Evolutionary conservation across 2,797 vertebrate species (phyloP).

Genomic region (Enoplosus armatus): DNA sequence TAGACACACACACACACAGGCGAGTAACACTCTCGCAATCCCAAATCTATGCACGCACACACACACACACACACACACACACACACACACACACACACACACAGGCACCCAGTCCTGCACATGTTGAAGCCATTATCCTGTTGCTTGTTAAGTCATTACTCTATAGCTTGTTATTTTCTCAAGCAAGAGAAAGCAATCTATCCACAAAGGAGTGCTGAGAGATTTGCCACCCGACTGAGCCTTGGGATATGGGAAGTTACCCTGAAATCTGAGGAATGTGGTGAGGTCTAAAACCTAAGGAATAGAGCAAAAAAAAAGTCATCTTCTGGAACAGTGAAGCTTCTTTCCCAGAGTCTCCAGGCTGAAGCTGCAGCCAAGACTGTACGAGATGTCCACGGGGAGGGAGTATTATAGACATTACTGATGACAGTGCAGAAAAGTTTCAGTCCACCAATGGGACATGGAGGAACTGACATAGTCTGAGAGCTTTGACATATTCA

Average conservation of each 20-base stretch:
- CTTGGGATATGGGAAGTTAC: conserved; percentile 84
- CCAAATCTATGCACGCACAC: conserved; percentile 62
- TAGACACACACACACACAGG: conserved; percentile 53
- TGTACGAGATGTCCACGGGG: conserved; percentile 67
- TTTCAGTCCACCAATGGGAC: conserved; percentile 74
- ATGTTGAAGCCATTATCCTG: conserved; percentile 88
- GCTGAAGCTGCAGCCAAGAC: conserved; percentile 60
- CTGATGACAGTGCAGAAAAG: conserved; percentile 82
- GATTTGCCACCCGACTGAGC: conserved; percentile 85
- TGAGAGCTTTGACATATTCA: conserved; percentile 84
- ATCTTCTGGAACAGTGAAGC: conserved; percentile 60
- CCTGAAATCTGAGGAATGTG: conserved; percentile 83
- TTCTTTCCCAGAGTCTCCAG: conserved; percentile 67
- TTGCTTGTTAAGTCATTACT: conserved; percentile 89
- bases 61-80: conserved; percentile 61
- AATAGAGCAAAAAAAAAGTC: conserved; percentile 61
- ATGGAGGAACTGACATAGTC: conserved; percentile 81
- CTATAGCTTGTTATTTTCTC: conserved; percentile 87
- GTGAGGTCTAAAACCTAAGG: conserved; percentile 79
- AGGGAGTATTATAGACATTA: conserved; percentile 70
- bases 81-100: conserved; percentile 64
- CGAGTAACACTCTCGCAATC: conserved; percentile 53
- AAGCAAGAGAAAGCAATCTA: conserved; percentile 85
- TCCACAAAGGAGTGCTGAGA: conserved; percentile 84
- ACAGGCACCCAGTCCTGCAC: conserved; percentile 70